A percentile compares a stretch with the other conserved stretches of the same genome.
Conservation (phyloP, 2,113 vertebrate species). For the Dolichotis patagonum region DNA sequence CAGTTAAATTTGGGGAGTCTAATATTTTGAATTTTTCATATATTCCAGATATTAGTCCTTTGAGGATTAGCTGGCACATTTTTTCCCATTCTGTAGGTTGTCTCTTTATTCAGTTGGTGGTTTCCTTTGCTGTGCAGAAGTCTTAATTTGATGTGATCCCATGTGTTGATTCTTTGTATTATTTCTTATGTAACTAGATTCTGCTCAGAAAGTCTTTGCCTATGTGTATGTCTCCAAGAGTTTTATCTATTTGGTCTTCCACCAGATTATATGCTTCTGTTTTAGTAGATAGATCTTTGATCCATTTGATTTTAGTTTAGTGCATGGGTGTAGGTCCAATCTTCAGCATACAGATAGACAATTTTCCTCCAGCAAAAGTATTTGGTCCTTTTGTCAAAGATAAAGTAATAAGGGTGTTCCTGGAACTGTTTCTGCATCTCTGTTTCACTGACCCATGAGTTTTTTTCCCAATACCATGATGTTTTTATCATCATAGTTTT, state of each 20-base stretch:
- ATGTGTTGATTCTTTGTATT: neutral
- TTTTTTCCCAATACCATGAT: neutral
- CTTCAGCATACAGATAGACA: neutral
- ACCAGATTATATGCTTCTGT: neutral
- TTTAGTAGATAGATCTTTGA: neutral
- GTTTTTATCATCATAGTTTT: neutral
- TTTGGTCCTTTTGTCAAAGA: neutral
- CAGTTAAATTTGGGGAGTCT: neutral
- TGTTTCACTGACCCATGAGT: neutral
- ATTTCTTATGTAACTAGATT: neutral
- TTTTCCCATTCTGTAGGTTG: neutral
- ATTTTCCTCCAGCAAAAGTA: neutral
- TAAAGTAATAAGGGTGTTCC: neutral
- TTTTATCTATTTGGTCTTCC: neutral
- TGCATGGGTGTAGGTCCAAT: neutral
- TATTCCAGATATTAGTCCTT: neutral
- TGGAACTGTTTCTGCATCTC: neutral
- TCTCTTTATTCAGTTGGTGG: too few relatives aligned
- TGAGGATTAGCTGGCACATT: neutral
- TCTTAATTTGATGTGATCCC: too few relatives aligned
- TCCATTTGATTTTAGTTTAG: neutral
- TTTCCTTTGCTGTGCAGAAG: too few relatives aligned
- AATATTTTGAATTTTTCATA: neutral
- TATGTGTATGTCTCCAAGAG: neutral
- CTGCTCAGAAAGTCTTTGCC: neutral